A percentile compares a stretch with the other conserved stretches of the same genome.
Evolutionary conservation across 2,113 vertebrate species (phyloP).

Genomic region (Harpagus bidentatus): DNA sequence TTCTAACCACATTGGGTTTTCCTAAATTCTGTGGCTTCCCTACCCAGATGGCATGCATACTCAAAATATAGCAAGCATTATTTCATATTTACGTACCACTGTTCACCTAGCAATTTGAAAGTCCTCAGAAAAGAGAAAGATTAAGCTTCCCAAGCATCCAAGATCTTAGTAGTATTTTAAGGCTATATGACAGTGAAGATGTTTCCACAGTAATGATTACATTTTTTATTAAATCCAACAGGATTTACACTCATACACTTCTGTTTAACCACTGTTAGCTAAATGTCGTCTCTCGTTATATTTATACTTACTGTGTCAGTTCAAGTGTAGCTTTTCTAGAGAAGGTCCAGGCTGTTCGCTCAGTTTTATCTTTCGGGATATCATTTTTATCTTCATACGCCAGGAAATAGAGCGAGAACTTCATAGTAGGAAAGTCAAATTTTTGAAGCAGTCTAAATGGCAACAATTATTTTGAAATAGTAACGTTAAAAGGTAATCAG

Average conservation of each 20-base stretch:
- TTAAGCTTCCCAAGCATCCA: background rate
- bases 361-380: slow-evolving; percentile 83
- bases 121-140: background rate
- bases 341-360: slow-evolving; percentile 86
- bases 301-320: slow-evolving; percentile 84
- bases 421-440: slow-evolving; percentile 93
- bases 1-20: background rate
- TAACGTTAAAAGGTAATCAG: background rate
- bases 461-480: slow-evolving; percentile 9
- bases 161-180: background rate
- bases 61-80: background rate
- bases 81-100: background rate
- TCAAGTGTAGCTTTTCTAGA: slow-evolving; percentile 93
- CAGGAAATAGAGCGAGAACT: slow-evolving; percentile 94
- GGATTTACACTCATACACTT: background rate
- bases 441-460: slow-evolving; percentile 87
- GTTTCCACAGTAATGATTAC: background rate
- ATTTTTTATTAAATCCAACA: background rate
- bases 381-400: slow-evolving; percentile 94
- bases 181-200: background rate
- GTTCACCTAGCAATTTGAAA: background rate
- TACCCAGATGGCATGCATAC: background rate
- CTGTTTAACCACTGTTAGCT: background rate
- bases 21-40: background rate
- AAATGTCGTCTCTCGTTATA: background rate